Evolutionary conservation across 2,888 invertebrate genomes (phyloP).

Genomic region (Diaperis boleti): DNA sequence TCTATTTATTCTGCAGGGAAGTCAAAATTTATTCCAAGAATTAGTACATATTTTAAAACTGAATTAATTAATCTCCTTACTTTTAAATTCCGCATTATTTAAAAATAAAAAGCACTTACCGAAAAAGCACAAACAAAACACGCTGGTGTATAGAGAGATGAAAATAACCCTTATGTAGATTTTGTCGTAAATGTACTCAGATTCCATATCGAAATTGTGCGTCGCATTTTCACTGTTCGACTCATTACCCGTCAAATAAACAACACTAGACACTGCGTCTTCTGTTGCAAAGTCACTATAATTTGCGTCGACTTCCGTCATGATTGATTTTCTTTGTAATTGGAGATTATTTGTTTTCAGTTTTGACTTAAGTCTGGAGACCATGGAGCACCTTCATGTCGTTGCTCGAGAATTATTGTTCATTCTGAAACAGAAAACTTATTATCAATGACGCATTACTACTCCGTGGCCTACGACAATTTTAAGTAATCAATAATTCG

Average conservation of each 20-base stretch:
- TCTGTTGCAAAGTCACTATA: slow-evolving; percentile 6
- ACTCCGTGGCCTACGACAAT: neutral
- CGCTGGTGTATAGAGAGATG: slow-evolving; percentile 80
- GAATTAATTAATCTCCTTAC: no score
- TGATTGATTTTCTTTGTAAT: neutral
- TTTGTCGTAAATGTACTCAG: slow-evolving; percentile 81
- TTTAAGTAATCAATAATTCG: neutral
- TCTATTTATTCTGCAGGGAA: no score
- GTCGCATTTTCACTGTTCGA: slow-evolving; percentile 16
- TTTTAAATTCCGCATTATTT: no score
- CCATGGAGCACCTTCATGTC: slow-evolving; percentile 11
- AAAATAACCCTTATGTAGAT: slow-evolving; percentile 80
- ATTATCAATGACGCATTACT: neutral
- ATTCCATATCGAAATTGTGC: slow-evolving; percentile 13
- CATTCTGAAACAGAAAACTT: neutral
- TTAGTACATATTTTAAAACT: no score
- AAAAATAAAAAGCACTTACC: no score
- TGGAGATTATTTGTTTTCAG: neutral
- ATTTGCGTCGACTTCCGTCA: slow-evolving; percentile 21
- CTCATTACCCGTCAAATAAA: slow-evolving; percentile 1
- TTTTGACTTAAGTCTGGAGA: neutral
- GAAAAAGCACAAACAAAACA: slow-evolving; percentile 86
- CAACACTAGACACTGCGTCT: slow-evolving; percentile 1
- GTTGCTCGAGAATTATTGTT: no score
- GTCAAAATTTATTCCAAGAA: no score